Conservation (phyloP, 2,888 invertebrate species). For the Tanypteryx hageni region DNA sequence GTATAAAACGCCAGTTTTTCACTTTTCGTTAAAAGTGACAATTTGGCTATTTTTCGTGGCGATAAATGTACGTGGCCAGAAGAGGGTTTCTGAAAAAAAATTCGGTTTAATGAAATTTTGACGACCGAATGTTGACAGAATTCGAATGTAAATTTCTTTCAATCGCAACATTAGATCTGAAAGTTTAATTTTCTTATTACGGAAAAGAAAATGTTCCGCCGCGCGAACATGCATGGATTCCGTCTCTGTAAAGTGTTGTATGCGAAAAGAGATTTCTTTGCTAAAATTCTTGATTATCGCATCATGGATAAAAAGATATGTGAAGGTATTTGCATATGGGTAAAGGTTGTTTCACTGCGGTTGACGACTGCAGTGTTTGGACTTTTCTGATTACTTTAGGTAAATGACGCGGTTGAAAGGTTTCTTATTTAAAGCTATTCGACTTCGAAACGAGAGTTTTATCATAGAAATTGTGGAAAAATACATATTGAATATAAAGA, state of each 20-base stretch:
- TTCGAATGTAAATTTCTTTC: too few relatives aligned
- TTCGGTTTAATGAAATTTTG: too few relatives aligned
- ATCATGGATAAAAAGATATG: background rate
- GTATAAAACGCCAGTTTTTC: too few relatives aligned
- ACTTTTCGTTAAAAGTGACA: too few relatives aligned
- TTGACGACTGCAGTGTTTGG: background rate
- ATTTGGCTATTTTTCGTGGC: too few relatives aligned
- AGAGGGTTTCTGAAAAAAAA: too few relatives aligned
- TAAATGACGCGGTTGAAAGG: background rate
- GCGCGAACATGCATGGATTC: background rate
- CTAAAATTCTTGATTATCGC: constrained; percentile 13
- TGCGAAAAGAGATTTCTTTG: background rate
- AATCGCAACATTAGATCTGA: too few relatives aligned
- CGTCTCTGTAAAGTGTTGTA: background rate
- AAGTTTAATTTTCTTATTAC: too few relatives aligned
- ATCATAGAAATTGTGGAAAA: background rate
- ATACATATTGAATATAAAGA: background rate
- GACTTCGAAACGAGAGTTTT: background rate
- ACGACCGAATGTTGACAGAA: too few relatives aligned
- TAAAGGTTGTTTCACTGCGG: background rate
- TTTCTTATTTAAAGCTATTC: background rate
- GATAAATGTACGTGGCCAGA: too few relatives aligned
- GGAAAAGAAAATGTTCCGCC: background rate
- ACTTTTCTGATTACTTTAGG: background rate
- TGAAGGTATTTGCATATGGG: constrained; percentile 11